Evolutionary conservation across 2,888 invertebrate genomes (phyloP), one percentile per base, ranked within the genome.

Genomic region (Andricus curvator): DNA sequence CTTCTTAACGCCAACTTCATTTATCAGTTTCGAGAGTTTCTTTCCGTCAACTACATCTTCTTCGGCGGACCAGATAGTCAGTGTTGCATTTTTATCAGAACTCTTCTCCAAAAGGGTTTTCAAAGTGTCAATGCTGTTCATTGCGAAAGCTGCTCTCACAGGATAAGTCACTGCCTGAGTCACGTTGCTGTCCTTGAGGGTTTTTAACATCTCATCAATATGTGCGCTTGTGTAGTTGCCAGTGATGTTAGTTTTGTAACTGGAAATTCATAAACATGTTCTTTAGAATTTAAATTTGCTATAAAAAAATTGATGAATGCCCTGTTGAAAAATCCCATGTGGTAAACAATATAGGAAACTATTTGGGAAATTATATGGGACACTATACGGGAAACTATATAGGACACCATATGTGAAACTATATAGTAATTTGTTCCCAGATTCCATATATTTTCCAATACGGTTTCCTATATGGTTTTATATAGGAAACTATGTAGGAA

Each of bases 101-200:
- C 93, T 93, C 88, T 93, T 93, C 0, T 94, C 92, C 20, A 96
- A 91, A 37, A 98, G 93, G 82, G 93, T 93, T 22, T 95, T 92
- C 20, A 98, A 92, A 6, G 94, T 93, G 0, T 94, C 93, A 81
- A 94, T 93, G 86, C 97, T 96, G 87, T 95, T 94, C 0, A 96
- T 95, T 0, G 96, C 96, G 33, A 95, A 93, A 1, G 94, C 95
- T 1, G 96, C 96, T 78, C 96, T 93, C 4, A 97, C 96, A 0
- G 98, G 96, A 88, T 97, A 98, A 0, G 98, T 98, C 78, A 98
- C 94, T 62, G 95, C 93, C 90, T 96, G 96, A n/a, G 94, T 94
- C 5, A 95, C 92, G 20, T 93, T 93, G 80, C 94, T 93, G 56
- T 93, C 93, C 78, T 93, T 94, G 29, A 97, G 93, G 9, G 93